Evolutionary conservation across 2,113 vertebrate genomes (phyloP), one percentile per base, ranked within the genome.

Genomic region (Protobothrops flavoviridis): DNA sequence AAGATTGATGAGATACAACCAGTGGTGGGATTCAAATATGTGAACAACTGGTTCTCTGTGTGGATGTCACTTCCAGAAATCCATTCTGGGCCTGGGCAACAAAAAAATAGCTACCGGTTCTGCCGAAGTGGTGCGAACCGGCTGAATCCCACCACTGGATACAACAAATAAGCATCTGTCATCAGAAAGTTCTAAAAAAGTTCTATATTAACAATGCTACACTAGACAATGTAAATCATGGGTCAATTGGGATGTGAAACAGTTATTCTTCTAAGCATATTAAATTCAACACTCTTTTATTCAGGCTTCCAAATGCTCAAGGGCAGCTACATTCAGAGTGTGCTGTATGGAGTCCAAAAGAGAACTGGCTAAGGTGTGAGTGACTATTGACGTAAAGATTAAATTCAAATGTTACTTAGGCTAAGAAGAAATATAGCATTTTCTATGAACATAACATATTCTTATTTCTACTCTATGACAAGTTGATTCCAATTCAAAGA

Each of bases 151-250:
- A 50, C 48, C 8, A 50, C 48, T 50, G 48, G 48, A 50, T 50
- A 50, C 91, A 87, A 85, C 24, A 93, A 89, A 52, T 15, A 92
- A 64, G 52, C 56, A 89, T 92, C 92, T 92, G 29, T 81, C 90
- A 91, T 52, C 15, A 0, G 0, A 90, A 81, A 89, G 93, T 93
- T n/a, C 85, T 61, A 85, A 89, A 74, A 91, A 91, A 33, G 33
- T 88, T 15, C 24, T 90, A n/a, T 94, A 87, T 45, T 91, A 57
- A 15, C 6, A 92, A 24, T 85, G 92, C 6, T 56, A 4, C 20
- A 56, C n/a, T 48, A 39, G 64, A 24, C 39, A 23, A 89, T 33
- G 20, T 59, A 56, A 10, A 52, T 48, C n/a, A 43, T 69, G 55
- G 85, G 56, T 52, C 45, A 64, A 29, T 6, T 64, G 39, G 26